Evolutionary conservation across 2,113 vertebrate genomes (phyloP).

Genomic region (Zosterops borbonicus): DNA sequence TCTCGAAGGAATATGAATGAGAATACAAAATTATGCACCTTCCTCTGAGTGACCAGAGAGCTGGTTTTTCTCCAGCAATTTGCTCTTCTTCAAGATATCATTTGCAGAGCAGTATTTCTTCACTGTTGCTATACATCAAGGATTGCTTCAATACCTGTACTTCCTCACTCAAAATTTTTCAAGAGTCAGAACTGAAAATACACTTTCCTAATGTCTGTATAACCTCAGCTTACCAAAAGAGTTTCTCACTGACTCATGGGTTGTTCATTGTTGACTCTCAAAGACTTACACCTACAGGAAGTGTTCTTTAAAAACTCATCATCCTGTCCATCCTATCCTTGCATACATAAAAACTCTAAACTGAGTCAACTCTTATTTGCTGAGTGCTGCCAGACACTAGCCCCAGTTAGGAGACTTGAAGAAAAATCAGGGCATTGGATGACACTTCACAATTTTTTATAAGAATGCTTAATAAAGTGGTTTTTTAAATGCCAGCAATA

Average conservation of each 20-base stretch:
- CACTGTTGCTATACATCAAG: neutral
- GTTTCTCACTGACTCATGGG: neutral
- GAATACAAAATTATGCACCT: neutral
- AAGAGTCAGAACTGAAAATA: neutral
- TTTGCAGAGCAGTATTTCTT: neutral
- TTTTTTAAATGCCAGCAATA: neutral
- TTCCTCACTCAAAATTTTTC: neutral
- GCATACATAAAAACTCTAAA: neutral
- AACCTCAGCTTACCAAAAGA: neutral
- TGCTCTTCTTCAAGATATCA: neutral
- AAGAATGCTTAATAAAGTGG: neutral
- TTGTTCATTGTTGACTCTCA: rapidly evolving
- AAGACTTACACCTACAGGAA: neutral
- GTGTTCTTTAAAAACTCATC: neutral
- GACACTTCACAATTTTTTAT: neutral
- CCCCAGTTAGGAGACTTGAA: neutral
- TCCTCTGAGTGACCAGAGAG: neutral
- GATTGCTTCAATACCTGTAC: neutral
- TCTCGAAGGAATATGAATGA: neutral
- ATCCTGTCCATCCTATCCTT: neutral
- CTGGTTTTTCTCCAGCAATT: neutral
- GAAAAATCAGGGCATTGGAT: neutral
- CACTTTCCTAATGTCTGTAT: neutral
- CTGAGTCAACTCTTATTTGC: neutral
- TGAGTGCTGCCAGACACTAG: neutral